Evolutionary conservation across 1,140 invertebrate genomes (phyloP).

Genomic region (Neodiprion fabricii): DNA sequence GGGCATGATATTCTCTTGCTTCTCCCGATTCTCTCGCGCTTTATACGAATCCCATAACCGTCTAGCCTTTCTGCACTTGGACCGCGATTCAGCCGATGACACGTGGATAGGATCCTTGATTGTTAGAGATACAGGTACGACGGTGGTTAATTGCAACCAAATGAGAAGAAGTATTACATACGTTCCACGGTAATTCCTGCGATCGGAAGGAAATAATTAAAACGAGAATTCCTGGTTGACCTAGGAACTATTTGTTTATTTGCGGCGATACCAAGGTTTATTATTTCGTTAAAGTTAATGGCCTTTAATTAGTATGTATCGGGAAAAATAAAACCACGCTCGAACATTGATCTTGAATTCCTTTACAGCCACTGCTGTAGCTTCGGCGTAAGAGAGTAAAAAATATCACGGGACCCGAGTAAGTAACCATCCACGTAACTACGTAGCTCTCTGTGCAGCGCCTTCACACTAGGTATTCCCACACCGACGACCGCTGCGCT

Average conservation of each 20-base stretch:
- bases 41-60: not conserved
- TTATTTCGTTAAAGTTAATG: too few relatives aligned
- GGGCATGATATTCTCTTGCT: conserved; percentile 1
- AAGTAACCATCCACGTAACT: not conserved
- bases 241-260: not conserved
- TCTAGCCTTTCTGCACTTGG: not conserved
- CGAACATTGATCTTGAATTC: not conserved
- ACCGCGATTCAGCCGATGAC: not conserved
- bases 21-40: not conserved
- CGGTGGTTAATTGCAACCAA: not conserved
- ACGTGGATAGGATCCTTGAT: too few relatives aligned
- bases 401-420: not conserved
- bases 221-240: not conserved
- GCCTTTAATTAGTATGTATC: not conserved
- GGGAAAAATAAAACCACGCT: not conserved
- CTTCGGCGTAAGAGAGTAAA: too few relatives aligned
- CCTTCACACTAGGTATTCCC: not conserved
- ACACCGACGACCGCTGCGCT: not conserved
- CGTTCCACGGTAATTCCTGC: not conserved
- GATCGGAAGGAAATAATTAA: not conserved
- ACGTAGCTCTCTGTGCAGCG: too few relatives aligned
- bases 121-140: not conserved
- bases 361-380: not conserved
- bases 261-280: not conserved
- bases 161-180: not conserved